phyloP scores from a whole-genome alignment of 64 coral and sea anemone species.

The Cladopsammia gracilis region DNA sequence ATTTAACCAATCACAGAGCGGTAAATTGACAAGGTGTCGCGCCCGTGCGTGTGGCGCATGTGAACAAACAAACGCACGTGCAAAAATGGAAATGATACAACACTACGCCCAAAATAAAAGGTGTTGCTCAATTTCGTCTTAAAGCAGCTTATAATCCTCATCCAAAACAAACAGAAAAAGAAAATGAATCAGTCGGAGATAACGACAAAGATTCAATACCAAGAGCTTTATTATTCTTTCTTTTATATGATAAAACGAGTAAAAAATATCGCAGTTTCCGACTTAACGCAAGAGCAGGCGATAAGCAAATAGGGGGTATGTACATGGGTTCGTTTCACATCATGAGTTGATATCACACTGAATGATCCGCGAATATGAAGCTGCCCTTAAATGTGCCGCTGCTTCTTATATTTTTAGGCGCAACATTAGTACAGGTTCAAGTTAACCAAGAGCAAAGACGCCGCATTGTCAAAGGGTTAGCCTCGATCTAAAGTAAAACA shows the following conservation, averaged over 20 bases:
- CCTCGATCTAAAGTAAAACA: no score
- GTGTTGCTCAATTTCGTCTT: background rate
- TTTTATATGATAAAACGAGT: no score
- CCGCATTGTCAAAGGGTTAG: no score
- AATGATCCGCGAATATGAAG: slow-evolving; percentile 4
- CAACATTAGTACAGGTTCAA: background rate
- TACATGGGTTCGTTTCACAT: background rate
- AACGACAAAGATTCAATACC: no score
- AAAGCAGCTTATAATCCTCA: background rate
- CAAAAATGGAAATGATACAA: slow-evolving; percentile 33
- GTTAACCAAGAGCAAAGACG: no score
- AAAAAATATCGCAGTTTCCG: background rate
- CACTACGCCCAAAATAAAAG: background rate
- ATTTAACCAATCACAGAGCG: background rate
- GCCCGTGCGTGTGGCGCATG: background rate
- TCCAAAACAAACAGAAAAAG: background rate
- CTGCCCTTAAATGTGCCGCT: background rate
- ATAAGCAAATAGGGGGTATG: background rate
- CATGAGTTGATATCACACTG: slow-evolving; percentile 29
- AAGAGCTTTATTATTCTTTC: no score
- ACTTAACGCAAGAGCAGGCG: background rate
- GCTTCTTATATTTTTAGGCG: background rate
- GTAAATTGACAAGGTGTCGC: background rate
- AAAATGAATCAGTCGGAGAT: background rate
- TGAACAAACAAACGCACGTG: background rate